Percentiles rank a stretch among this genome's conserved stretches.
These are phyloP conservation scores for Ostrea denselamellosa DNA, from an alignment of 1,140 invertebrate species.

Conservation along the genomic window DNA sequence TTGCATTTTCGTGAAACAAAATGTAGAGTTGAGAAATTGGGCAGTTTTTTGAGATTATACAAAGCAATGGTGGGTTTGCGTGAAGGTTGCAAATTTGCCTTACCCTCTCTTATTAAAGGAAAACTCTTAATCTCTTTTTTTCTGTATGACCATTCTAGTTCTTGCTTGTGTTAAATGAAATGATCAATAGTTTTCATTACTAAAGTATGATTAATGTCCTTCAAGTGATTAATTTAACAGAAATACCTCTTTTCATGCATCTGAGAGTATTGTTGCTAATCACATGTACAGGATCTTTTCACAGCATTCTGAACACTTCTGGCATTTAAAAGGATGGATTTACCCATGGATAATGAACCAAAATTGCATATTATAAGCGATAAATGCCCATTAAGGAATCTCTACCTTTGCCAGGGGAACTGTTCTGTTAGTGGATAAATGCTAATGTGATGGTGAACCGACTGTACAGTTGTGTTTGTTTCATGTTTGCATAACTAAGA, in stretches of 20 bases:
- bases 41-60: conserved; percentile 3
- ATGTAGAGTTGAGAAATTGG: background rate
- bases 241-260: background rate
- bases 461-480: background rate
- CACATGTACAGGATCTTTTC: background rate
- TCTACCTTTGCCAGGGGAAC: conserved; percentile 25
- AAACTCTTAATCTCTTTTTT: background rate
- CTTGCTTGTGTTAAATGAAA: background rate
- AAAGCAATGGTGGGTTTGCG: background rate
- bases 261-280: background rate
- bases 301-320: background rate
- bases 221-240: conserved; percentile 9
- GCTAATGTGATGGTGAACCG: background rate
- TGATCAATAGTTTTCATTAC: conserved; percentile 9
- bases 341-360: background rate
- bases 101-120: background rate
- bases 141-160: background rate
- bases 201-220: conserved; percentile 16
- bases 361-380: conserved; percentile 10
- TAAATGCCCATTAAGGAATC: conserved; percentile 16
- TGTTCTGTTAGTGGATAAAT: background rate
- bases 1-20: background rate
- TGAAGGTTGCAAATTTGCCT: background rate
- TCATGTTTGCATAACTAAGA: background rate
- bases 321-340: conserved; percentile 2